Percentiles rank a stretch among this genome's conserved stretches.
Evolutionary conservation across 2,113 vertebrate genomes (phyloP).

Genomic region (Kobus ellipsiprymnus): DNA sequence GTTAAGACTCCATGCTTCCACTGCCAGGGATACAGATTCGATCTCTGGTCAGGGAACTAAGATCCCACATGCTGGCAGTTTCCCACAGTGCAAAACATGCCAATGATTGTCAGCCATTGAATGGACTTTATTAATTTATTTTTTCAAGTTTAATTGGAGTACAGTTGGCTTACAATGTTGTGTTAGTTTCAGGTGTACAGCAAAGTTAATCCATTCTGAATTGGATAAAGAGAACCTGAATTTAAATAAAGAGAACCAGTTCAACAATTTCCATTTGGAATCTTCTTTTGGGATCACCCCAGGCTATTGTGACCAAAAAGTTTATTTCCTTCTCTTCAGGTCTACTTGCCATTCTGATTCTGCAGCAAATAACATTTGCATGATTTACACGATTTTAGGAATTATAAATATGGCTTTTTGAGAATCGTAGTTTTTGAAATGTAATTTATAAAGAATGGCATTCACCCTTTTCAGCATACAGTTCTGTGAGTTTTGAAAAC

Average conservation of each 20-base stretch:
- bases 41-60: not conserved
- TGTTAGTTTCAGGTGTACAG: not conserved
- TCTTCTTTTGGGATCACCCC: too few relatives aligned
- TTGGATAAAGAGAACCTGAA: not conserved
- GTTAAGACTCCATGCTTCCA: not conserved
- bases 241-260: not conserved
- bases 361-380: not conserved
- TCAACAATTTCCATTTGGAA: not conserved
- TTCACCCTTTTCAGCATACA: not conserved
- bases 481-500: not conserved
- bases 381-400: not conserved
- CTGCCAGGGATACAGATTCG: not conserved
- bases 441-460: not conserved
- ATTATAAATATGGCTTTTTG: not conserved
- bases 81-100: not conserved
- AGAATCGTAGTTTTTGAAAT: not conserved
- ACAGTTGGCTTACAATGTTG: not conserved
- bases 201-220: not conserved
- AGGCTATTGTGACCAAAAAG: not conserved
- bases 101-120: not conserved
- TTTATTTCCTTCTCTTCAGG: not conserved
- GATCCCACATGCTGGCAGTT: not conserved
- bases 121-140: not conserved
- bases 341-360: not conserved
- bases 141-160: not conserved